Evolutionary conservation across 2,113 vertebrate genomes (phyloP).

Genomic region (Pollachius pollachius): DNA sequence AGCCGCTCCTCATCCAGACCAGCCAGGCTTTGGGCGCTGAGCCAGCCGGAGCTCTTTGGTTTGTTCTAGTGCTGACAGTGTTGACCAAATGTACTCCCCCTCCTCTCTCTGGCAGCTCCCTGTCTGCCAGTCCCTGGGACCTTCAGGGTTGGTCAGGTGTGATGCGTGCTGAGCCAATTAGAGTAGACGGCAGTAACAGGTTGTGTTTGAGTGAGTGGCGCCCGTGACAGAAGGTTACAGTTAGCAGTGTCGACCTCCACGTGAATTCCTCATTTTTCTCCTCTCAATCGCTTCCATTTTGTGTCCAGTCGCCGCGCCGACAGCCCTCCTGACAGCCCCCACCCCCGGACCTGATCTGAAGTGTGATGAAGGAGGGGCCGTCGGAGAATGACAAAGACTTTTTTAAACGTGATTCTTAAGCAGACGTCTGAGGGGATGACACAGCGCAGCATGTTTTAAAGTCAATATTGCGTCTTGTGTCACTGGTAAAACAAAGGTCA

Average conservation of each 20-base stretch:
- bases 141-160: slow-evolving; percentile 46
- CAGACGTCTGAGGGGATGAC: too few relatives aligned
- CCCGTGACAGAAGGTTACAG: slow-evolving; percentile 47
- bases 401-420: background rate
- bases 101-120: slow-evolving; percentile 3
- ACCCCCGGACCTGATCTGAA: slow-evolving; percentile 26
- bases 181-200: slow-evolving; percentile 36
- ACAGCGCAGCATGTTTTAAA: too few relatives aligned
- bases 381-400: slow-evolving; percentile 13
- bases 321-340: too few relatives aligned
- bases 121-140: slow-evolving; percentile 27
- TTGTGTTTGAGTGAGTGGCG: slow-evolving; percentile 34
- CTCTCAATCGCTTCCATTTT: background rate
- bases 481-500: too few relatives aligned
- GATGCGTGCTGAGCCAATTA: slow-evolving; percentile 66
- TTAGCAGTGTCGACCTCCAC: slow-evolving; percentile 39
- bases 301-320: slow-evolving; percentile 32
- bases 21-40: background rate
- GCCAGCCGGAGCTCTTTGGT: background rate
- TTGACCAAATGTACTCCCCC: slow-evolving; percentile 7
- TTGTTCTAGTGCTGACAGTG: background rate
- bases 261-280: slow-evolving; percentile 9
- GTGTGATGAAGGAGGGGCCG: slow-evolving; percentile 14
- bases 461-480: too few relatives aligned
- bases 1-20: too few relatives aligned